Evolutionary conservation across 2,797 vertebrate genomes (phyloP), one percentile per base, ranked within the genome.

Genomic region (Cyclopterus lumpus): DNA sequence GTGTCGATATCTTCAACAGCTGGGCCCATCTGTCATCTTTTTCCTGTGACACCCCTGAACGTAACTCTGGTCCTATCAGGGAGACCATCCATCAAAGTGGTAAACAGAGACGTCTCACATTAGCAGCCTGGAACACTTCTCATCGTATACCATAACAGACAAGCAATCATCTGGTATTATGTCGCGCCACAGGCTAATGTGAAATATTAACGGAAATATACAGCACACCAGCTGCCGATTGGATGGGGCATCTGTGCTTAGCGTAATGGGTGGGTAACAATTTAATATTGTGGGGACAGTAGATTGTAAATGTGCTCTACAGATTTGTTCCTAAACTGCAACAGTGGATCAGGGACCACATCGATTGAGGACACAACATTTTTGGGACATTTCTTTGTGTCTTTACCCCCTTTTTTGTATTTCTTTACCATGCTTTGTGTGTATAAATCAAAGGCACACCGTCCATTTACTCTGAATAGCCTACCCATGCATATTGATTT

Each of bases 51-150:
- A 92, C 91, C 84, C 83, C 86, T 84, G 89, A 91, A 93, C 81
- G 86, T 90, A 86, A 87, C 92, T 94, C 93, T 88, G 87, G 87
- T 92, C 87, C 91, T 85, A 93, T 94, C 90, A 93, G 90, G 83
- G 86, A 92, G 91, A 88, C 92, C 90, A 94, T 94, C 93, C 92
- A 94, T 94, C 94, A 93, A 89, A 89, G 88, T 88, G 86, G 91
- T 94, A 94, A 94, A 94, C 92, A 94, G 92, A 94, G 94, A 94
- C 92, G 90, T 94, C 93, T 94, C 90, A 90, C 92, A 93, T 93
- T 93, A 94, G 91, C 88, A 80, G 89, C 85, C 86, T 85, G 11
- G 78, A 93, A 93, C 91, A 91, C 92, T 92, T 88, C 91, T 93
- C 93, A 90, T 93, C 92, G 91, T 92, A 91, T 92, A 94, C 83